These are phyloP conservation scores for Archocentrus centrarchus DNA, from an alignment of 2,113 vertebrate species.

Conservation along the genomic window DNA sequence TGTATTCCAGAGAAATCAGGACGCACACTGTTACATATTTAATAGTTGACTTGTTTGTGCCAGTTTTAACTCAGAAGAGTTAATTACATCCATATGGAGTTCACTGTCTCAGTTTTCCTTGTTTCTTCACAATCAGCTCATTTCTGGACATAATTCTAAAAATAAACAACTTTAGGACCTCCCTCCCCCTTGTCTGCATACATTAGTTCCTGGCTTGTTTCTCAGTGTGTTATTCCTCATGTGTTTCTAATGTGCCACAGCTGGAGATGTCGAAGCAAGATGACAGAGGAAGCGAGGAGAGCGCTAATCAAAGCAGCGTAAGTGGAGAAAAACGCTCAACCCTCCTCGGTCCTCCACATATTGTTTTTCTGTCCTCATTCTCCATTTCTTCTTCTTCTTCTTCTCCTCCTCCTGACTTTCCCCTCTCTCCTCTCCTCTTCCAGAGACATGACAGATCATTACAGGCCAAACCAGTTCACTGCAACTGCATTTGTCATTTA, in stretches of 20 bases:
- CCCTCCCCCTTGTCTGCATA: constrained; percentile 15
- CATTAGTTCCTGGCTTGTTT: constrained; percentile 32
- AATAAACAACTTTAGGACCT: constrained; percentile 11
- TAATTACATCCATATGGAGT: constrained; percentile 17
- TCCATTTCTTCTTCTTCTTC: background rate
- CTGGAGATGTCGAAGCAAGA: constrained; percentile 79
- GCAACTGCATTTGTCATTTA: constrained; percentile 51
- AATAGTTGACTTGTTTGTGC: constrained; percentile 13
- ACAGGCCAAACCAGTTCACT: constrained; percentile 62
- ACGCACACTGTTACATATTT: constrained; percentile 6
- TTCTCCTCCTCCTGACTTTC: constrained; percentile 12
- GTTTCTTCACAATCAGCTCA: constrained; percentile 21
- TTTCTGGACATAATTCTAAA: constrained; percentile 30
- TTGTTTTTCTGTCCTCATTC: constrained; percentile 30
- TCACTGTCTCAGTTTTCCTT: background rate
- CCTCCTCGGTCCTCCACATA: constrained; percentile 6
- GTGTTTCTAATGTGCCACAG: constrained; percentile 72
- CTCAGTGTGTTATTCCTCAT: constrained; percentile 47
- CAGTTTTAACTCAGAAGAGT: constrained; percentile 7
- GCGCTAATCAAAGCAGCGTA: constrained; percentile 80
- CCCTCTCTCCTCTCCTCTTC: constrained; percentile 31
- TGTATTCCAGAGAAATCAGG: constrained; percentile 3
- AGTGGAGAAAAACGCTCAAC: constrained; percentile 62
- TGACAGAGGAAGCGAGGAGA: constrained; percentile 79
- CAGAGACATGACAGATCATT: constrained; percentile 74